Percentiles rank a stretch among this genome's conserved stretches.
Conservation (phyloP, 2,888 invertebrate genomes). For the Pycnomerus fuliginosus region DNA sequence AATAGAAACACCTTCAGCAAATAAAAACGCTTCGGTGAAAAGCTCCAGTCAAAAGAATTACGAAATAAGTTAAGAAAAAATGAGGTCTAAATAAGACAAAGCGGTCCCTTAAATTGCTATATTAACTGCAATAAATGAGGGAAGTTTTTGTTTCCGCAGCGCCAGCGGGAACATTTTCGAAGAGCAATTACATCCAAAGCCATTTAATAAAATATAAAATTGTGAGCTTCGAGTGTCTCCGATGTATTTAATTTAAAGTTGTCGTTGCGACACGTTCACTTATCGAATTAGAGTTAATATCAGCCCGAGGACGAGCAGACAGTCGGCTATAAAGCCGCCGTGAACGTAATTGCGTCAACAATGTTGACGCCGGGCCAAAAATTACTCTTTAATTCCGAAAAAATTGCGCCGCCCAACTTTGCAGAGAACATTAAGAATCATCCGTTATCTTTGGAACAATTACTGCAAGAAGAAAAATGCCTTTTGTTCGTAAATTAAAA, state of each 20-base stretch:
- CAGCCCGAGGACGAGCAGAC: neutral
- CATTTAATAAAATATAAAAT: neutral
- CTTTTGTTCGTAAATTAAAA: slow-evolving; percentile 16
- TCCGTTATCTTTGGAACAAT: slow-evolving; percentile 12
- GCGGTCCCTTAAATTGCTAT: too few relatives aligned
- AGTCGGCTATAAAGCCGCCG: neutral
- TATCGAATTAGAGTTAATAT: slow-evolving; percentile 8
- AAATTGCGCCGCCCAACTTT: too few relatives aligned
- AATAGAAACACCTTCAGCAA: too few relatives aligned
- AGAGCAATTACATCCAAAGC: too few relatives aligned
- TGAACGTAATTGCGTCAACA: slow-evolving; percentile 2
- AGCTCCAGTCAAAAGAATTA: too few relatives aligned
- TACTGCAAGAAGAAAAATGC: slow-evolving; percentile 12
- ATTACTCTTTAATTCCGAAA: too few relatives aligned
- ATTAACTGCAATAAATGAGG: too few relatives aligned
- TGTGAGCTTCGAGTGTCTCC: neutral
- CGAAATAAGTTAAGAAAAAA: too few relatives aligned
- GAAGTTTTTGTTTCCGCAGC: too few relatives aligned
- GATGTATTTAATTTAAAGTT: neutral
- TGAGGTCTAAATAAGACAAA: too few relatives aligned
- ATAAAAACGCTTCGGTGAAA: too few relatives aligned
- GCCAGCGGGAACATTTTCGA: too few relatives aligned
- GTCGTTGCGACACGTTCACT: slow-evolving; percentile 1
- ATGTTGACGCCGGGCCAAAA: neutral
- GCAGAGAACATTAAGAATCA: slow-evolving; percentile 7